phyloP scores from a whole-genome alignment of 2,797 vertebrate genomes.

The Pteropus rufus region DNA sequence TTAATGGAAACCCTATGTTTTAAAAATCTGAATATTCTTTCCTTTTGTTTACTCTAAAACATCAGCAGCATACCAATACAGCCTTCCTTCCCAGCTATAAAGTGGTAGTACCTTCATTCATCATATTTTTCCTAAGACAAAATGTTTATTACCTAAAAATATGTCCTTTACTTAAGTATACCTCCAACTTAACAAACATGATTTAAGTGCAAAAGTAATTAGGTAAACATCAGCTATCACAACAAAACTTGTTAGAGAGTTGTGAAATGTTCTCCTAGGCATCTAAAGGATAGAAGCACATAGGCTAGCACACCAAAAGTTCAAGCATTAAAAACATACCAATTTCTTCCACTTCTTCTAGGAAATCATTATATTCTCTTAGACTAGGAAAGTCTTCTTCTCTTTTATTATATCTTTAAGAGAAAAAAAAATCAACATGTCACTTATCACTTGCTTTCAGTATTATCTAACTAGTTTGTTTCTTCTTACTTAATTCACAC shows the following conservation, averaged over 20 bases:
- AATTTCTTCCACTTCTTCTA: slow-evolving; percentile 96
- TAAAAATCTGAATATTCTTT: slow-evolving; percentile 64
- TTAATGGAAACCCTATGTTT: slow-evolving; percentile 56
- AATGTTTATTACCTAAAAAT: neutral
- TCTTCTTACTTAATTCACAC: neutral
- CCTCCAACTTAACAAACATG: slow-evolving; percentile 52
- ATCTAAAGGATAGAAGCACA: slow-evolving; percentile 68
- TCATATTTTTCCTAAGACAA: slow-evolving; percentile 57
- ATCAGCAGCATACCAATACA: slow-evolving; percentile 12
- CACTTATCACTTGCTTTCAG: slow-evolving; percentile 27
- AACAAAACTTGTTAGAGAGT: slow-evolving; percentile 69
- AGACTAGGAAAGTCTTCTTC: slow-evolving; percentile 93
- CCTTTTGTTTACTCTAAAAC: slow-evolving; percentile 58
- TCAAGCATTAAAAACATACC: slow-evolving; percentile 85
- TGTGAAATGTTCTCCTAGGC: slow-evolving; percentile 50
- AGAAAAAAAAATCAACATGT: slow-evolving; percentile 65
- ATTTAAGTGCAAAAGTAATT: slow-evolving; percentile 67
- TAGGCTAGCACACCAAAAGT: slow-evolving; percentile 59
- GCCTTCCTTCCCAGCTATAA: slow-evolving; percentile 52
- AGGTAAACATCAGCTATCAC: slow-evolving; percentile 61
- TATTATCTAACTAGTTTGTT: slow-evolving; percentile 7
- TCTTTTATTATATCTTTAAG: slow-evolving; percentile 97
- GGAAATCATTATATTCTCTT: slow-evolving; percentile 95
- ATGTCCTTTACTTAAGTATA: neutral
- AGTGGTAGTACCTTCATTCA: slow-evolving; percentile 25